Percentiles rank a stretch among this genome's conserved stretches.
Conservation (phyloP, 1,140 invertebrate genomes). For the Bombus breviceps region DNA sequence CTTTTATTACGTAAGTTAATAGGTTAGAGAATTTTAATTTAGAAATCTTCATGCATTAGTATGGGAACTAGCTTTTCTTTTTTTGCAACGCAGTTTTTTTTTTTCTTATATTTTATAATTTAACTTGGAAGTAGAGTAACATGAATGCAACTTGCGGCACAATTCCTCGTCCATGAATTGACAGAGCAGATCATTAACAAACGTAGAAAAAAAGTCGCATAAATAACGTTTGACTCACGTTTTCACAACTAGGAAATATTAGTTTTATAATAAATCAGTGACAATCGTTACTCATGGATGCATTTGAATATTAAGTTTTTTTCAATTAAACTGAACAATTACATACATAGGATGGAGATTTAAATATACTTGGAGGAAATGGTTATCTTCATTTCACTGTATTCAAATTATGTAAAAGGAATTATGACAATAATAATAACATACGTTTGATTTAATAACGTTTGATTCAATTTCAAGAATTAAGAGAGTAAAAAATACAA, state of each 20-base stretch:
- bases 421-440: background rate
- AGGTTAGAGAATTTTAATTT: background rate
- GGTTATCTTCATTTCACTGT: background rate
- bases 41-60: background rate
- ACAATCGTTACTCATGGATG: background rate
- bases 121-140: background rate
- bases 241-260: background rate
- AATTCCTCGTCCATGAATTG: slow-evolving; percentile 27
- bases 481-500: background rate
- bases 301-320: background rate
- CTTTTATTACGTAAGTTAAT: background rate
- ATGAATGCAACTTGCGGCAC: background rate
- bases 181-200: background rate
- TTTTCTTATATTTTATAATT: background rate
- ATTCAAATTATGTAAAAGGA: background rate
- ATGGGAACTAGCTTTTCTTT: background rate
- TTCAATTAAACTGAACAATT: too few species aligned
- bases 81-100: background rate
- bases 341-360: background rate
- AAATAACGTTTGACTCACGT: slow-evolving; percentile 5
- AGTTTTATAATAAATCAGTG: background rate
- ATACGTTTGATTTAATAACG: background rate
- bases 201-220: background rate
- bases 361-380: background rate
- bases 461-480: background rate